Percentiles rank a stretch among this genome's conserved stretches.
phyloP scores from a whole-genome alignment of 2,113 vertebrate species.

The Ondatra zibethicus region DNA sequence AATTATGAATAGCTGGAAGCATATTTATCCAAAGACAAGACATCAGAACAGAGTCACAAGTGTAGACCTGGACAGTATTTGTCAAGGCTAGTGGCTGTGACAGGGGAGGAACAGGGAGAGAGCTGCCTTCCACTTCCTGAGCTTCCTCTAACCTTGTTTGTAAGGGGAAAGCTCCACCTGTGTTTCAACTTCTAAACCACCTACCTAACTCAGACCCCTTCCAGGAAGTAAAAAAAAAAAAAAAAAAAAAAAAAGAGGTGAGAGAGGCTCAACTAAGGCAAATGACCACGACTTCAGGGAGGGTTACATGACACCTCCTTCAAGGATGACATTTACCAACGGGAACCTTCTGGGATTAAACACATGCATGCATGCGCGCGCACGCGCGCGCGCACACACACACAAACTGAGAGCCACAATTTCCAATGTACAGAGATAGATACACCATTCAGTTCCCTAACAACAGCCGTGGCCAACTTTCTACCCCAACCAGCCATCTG shows the following conservation, averaged over 20 bases:
- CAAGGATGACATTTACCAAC: constrained; percentile 64
- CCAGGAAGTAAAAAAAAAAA: background rate
- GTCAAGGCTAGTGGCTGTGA: background rate
- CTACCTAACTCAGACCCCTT: background rate
- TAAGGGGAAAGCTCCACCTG: background rate
- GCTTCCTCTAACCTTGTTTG: background rate
- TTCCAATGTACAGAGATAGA: constrained; percentile 28
- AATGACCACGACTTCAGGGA: background rate
- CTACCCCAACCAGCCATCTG: constrained; percentile 81
- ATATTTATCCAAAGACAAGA: background rate
- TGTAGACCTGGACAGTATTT: background rate
- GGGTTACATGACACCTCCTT: constrained; percentile 41
- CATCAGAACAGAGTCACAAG: background rate
- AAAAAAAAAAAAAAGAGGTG: too few relatives aligned
- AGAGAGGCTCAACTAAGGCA: background rate
- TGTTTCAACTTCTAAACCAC: background rate
- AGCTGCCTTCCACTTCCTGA: constrained; percentile 11
- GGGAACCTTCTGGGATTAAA: constrained; percentile 47
- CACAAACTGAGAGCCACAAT: constrained; percentile 17
- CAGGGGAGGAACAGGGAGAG: background rate
- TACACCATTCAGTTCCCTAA: constrained; percentile 56
- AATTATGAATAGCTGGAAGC: constrained; percentile 5
- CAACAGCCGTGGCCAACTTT: constrained; percentile 77
- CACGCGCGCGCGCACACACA: background rate
- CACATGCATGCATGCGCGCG: background rate